Evolutionary conservation across 2,797 vertebrate species (phyloP), one percentile per base, ranked within the genome.

Genomic region (Rhinogobio ventralis): DNA sequence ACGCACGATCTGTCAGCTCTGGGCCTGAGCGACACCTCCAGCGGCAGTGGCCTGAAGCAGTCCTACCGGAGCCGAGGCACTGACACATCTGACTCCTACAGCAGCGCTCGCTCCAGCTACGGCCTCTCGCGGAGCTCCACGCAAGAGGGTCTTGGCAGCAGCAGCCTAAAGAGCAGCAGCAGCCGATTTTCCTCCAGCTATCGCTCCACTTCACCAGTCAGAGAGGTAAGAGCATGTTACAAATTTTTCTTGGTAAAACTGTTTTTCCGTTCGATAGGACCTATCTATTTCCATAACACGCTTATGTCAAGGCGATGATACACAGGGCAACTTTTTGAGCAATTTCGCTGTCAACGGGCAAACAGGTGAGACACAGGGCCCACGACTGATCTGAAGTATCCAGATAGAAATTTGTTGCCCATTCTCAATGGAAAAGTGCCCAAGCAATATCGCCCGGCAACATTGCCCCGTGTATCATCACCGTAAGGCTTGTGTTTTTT

Each of bases 1-100:
- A 96, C 95, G 9, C 94, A 92, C 80, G 97, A 98, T 88, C 92
- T 99, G 83, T 95, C 97, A 4, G 94, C 94, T 86, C 94, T 99
- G 89, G 94, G 92, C 64, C 79, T 96, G 53, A 93, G 85, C 6
- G 94, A 97, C 15, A 87, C 92, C 28, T 51, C 95, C 7, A 94
- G 94, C 7, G 91, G 93, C 10, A 96, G 94, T n/a, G 77, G 93
- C 91, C 94, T 97, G 89, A 96, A 95, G 89, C 92, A 91, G 0
- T 94, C 96, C 76, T 97, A 97, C 90, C 94, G 64, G 86, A 94
- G 88, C 89, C 95, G 96, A 55, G 94, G 95, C 0, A 93, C 76
- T 91, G 93, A 95, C 84, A 0, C 89, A 89, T 51, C 95, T 78
- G 95, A 97, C 82, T 92, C 93, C 17, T 96, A 95, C 4, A 86